Evolutionary conservation across 2,888 invertebrate species (phyloP).

Genomic region (Drosophila nr. perissopoda): DNA sequence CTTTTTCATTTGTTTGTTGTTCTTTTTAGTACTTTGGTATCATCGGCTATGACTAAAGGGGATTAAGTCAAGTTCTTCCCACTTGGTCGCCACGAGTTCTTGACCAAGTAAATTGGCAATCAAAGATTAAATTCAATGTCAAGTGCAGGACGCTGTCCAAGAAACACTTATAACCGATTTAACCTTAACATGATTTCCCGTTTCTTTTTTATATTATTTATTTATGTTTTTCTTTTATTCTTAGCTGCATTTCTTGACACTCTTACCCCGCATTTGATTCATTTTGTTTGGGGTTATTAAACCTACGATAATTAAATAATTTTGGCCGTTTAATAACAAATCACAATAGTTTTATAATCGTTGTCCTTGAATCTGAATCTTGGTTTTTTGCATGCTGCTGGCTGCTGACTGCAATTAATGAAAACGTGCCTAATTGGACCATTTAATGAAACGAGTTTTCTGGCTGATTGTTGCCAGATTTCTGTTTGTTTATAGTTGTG

Average conservation of each 20-base stretch:
- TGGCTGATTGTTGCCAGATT: constrained; percentile 24
- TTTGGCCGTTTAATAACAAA: constrained; percentile 28
- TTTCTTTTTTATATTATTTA: neutral
- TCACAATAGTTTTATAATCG: constrained; percentile 24
- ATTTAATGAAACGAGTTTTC: constrained; percentile 49
- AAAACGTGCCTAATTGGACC: constrained; percentile 39
- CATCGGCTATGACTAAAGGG: constrained; percentile 1
- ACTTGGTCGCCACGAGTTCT: neutral
- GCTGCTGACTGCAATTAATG: constrained; percentile 31
- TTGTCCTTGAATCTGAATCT: constrained; percentile 52
- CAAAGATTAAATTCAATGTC: constrained; percentile 13
- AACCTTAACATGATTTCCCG: constrained; percentile 8
- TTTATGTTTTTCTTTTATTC: neutral
- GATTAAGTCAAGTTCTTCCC: constrained; percentile 26
- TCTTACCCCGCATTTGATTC: neutral
- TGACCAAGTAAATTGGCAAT: constrained; percentile 4
- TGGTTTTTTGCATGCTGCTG: constrained; percentile 32
- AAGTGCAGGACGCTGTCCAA: constrained; percentile 5
- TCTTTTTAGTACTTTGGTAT: neutral
- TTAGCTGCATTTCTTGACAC: neutral
- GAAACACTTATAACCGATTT: neutral
- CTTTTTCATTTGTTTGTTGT: neutral
- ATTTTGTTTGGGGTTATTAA: neutral
- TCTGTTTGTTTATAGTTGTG: constrained; percentile 5
- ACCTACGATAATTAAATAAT: constrained; percentile 30